These are phyloP conservation scores for Poeciliopsis occidentalis DNA, from an alignment of 2,113 vertebrate species.

Conservation along the genomic window DNA sequence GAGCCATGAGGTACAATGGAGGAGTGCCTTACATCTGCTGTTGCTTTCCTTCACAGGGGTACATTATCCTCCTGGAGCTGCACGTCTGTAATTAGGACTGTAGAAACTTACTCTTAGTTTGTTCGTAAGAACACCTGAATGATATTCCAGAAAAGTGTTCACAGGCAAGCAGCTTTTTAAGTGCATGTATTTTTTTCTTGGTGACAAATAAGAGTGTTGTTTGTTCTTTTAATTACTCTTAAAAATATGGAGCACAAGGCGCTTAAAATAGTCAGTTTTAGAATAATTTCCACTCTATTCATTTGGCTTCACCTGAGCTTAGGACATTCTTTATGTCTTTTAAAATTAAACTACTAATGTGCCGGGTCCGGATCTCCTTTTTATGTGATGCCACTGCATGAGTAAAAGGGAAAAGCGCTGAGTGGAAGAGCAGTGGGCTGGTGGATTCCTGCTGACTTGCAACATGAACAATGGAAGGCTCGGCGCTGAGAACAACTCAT, in stretches of 20 bases:
- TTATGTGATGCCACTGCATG: neutral
- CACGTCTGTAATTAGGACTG: conserved; percentile 57
- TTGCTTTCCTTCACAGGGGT: conserved; percentile 56
- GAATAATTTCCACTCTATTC: neutral
- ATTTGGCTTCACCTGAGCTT: neutral
- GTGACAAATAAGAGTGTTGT: conserved; percentile 77
- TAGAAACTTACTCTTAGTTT: conserved; percentile 60
- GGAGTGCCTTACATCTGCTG: conserved; percentile 74
- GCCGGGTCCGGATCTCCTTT: neutral
- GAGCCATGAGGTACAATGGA: conserved; percentile 70
- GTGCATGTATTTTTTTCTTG: conserved; percentile 28
- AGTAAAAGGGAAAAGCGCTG: neutral
- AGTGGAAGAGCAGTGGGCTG: conserved; percentile 6
- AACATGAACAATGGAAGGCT: conserved; percentile 64
- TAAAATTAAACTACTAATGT: neutral
- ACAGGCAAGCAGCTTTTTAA: conserved; percentile 62
- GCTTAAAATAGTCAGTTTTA: too few relatives aligned
- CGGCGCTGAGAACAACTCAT: conserved; percentile 32
- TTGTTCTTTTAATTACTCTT: neutral
- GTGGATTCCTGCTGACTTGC: conserved; percentile 65
- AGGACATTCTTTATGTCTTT: neutral
- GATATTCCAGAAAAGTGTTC: conserved; percentile 77
- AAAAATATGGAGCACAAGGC: neutral
- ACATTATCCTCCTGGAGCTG: conserved; percentile 62
- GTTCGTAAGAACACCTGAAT: conserved; percentile 58